Conservation (phyloP, 2,113 vertebrate genomes). For the Dasyprocta punctata region DNA sequence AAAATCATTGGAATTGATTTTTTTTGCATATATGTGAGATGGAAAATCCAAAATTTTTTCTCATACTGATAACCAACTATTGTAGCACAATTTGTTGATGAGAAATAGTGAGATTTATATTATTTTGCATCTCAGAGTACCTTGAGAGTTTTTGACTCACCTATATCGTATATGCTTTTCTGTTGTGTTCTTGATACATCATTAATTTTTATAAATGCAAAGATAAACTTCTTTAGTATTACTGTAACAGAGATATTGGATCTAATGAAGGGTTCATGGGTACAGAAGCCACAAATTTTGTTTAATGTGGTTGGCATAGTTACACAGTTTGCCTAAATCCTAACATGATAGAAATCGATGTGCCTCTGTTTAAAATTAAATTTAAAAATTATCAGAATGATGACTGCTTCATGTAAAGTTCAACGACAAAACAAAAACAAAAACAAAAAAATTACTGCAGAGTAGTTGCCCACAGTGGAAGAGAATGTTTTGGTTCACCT, state of each 20-base stretch:
- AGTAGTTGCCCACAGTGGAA: rapidly evolving
- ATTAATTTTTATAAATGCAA: background rate
- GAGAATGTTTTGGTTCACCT: too few species aligned
- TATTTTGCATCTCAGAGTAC: background rate
- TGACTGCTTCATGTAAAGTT: too few species aligned
- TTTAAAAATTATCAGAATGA: background rate
- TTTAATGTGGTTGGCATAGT: background rate
- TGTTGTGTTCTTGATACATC: background rate
- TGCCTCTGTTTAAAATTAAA: background rate
- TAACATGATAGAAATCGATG: background rate
- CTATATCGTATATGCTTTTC: background rate
- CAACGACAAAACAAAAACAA: background rate
- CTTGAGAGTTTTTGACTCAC: background rate
- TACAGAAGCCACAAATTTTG: background rate
- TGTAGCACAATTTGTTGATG: background rate
- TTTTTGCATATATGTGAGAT: background rate
- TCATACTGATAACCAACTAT: background rate
- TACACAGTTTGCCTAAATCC: background rate
- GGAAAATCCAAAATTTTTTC: background rate
- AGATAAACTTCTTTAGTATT: background rate
- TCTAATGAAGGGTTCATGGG: background rate
- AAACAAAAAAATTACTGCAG: background rate
- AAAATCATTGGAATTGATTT: background rate
- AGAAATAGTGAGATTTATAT: background rate
- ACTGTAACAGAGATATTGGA: background rate